Conservation (phyloP, 1,140 invertebrate species). For the Potamilus streckersoni region DNA sequence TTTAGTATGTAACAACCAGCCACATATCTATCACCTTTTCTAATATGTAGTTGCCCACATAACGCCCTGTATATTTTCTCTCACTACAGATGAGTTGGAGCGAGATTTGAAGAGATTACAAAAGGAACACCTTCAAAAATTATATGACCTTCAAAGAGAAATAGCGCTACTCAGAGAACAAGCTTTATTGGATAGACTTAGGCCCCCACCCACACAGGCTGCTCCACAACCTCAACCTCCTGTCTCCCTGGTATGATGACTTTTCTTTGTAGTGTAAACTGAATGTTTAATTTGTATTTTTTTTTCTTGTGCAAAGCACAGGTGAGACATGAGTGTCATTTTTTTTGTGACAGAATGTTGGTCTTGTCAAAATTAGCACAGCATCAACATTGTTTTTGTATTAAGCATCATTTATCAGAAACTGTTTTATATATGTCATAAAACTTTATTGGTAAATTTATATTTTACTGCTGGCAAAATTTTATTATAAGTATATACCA, state of each 20-base stretch:
- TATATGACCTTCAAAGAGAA: conserved; percentile 58
- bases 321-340: too few relatives aligned
- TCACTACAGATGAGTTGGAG: conserved; percentile 57
- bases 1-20: too few relatives aligned
- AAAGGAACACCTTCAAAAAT: conserved; percentile 57
- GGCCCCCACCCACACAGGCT: conserved; percentile 18
- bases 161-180: conserved; percentile 54
- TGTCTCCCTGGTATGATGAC: conserved; percentile 20
- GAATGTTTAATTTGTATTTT: too few relatives aligned
- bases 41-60: not conserved
- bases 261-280: not conserved
- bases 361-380: too few relatives aligned
- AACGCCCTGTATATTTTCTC: not conserved
- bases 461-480: too few relatives aligned
- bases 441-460: too few relatives aligned
- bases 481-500: too few relatives aligned
- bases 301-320: too few relatives aligned
- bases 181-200: conserved; percentile 36
- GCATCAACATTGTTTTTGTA: too few relatives aligned
- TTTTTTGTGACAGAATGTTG: too few relatives aligned
- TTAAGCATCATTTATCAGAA: too few relatives aligned
- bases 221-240: conserved; percentile 14
- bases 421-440: too few relatives aligned
- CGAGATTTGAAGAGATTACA: conserved; percentile 51
- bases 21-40: not conserved